Conservation (phyloP, 2,888 invertebrate species). For the Elmis aenea region DNA sequence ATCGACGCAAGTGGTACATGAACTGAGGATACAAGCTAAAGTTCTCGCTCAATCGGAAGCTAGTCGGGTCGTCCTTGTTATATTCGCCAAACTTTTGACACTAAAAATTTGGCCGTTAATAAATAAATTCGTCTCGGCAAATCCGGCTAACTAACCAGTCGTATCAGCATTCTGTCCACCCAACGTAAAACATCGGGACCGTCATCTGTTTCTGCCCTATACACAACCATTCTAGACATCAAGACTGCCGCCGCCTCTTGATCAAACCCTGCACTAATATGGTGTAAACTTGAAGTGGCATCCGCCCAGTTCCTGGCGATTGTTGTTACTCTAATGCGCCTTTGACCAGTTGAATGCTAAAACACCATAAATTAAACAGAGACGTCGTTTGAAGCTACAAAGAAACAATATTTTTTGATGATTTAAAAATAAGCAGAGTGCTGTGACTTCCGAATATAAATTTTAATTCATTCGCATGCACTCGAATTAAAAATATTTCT, state of each 20-base stretch:
- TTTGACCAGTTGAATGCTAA: conserved; percentile 86
- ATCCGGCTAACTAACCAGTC: conserved; percentile 64
- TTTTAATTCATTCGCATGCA: too few species aligned
- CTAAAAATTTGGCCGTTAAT: conserved; percentile 50
- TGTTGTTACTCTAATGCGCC: conserved; percentile 93
- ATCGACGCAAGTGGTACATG: conserved; percentile 97
- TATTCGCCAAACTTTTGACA: conserved; percentile 99
- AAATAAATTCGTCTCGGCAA: conserved; percentile 7
- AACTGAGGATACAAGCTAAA: conserved; percentile 99
- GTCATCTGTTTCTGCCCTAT: conserved; percentile 90
- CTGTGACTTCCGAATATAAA: too few species aligned
- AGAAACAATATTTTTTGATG: too few species aligned
- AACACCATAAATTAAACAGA: too few species aligned
- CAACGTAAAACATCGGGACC: conserved; percentile 97
- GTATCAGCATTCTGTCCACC: conserved; percentile 96
- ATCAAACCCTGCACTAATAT: conserved; percentile 93
- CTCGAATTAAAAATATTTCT: too few species aligned
- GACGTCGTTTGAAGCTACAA: too few species aligned
- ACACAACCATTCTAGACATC: conserved; percentile 95
- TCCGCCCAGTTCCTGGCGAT: conserved; percentile 99
- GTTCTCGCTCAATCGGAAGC: conserved; percentile 92
- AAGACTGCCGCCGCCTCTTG: conserved; percentile 97
- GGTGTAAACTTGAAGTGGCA: conserved; percentile 80
- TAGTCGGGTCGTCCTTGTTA: conserved; percentile 93
- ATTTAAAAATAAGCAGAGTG: too few species aligned